Conservation (phyloP, 2,797 vertebrate species). For the Hypotaenidia okinawae region DNA sequence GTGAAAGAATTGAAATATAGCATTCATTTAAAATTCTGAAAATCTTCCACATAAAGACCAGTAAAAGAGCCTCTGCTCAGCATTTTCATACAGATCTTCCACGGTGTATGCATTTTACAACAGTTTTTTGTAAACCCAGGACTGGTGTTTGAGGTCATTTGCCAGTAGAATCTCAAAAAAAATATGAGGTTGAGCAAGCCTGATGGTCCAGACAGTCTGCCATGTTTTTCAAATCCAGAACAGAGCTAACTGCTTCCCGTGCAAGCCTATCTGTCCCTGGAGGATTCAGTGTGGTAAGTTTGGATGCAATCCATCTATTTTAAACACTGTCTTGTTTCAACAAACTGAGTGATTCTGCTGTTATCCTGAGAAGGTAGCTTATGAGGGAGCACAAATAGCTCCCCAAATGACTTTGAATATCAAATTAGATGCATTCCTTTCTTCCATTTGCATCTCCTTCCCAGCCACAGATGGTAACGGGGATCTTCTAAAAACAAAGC, state of each 20-base stretch:
- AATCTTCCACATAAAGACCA: background rate
- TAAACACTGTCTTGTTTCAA: background rate
- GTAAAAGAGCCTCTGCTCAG: background rate
- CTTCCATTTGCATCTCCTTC: background rate
- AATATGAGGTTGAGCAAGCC: accelerated
- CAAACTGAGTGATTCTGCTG: background rate
- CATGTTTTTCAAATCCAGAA: background rate
- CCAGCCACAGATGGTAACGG: background rate
- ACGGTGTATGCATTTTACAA: accelerated
- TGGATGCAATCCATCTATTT: background rate
- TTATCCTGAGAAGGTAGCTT: background rate
- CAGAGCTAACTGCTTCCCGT: accelerated
- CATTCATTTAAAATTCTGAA: background rate
- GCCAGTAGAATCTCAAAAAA: background rate
- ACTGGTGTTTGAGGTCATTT: background rate
- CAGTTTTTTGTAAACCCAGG: background rate
- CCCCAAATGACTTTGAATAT: background rate
- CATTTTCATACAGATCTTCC: background rate
- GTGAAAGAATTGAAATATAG: background rate
- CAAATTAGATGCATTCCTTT: background rate
- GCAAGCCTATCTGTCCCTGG: background rate
- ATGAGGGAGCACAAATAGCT: background rate
- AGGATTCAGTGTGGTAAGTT: background rate
- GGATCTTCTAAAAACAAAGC: background rate
- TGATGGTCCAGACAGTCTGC: background rate